phyloP scores from a whole-genome alignment of 2,797 vertebrate species.

The Rhinogobio ventralis region DNA sequence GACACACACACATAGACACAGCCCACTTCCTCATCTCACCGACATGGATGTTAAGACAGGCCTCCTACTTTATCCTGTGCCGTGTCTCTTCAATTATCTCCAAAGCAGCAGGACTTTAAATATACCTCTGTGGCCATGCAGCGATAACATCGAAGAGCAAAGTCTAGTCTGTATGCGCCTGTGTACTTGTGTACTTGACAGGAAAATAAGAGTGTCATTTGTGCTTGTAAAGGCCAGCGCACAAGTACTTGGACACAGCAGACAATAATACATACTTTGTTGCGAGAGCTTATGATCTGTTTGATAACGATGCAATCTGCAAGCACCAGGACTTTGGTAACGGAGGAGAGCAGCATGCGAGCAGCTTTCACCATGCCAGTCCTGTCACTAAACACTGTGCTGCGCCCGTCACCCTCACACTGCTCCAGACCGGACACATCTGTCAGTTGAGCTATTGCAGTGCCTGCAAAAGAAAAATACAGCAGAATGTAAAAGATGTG shows the following conservation, averaged over 20 bases:
- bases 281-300: constrained; percentile 95
- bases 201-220: constrained; percentile 4
- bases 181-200: constrained; percentile 9
- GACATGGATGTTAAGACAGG: constrained; percentile 48
- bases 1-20: constrained; percentile 57
- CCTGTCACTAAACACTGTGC: constrained; percentile 91
- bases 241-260: background rate
- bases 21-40: constrained; percentile 18
- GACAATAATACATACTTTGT: constrained; percentile 85
- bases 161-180: background rate
- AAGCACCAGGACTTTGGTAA: constrained; percentile 95
- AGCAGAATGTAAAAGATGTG: background rate
- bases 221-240: constrained; percentile 21
- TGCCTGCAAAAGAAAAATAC: constrained; percentile 76
- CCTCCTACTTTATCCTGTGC: constrained; percentile 63
- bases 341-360: constrained; percentile 93
- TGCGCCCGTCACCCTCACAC: constrained; percentile 80
- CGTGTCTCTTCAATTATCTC: constrained; percentile 71
- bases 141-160: constrained; percentile 59
- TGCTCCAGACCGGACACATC: constrained; percentile 80
- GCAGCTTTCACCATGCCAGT: constrained; percentile 94
- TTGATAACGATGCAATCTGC: constrained; percentile 98
- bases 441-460: constrained; percentile 93
- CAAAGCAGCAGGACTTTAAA: constrained; percentile 52
- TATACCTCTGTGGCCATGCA: constrained; percentile 59